Conservation (phyloP, 2,113 vertebrate species). For the Heteronetta atricapilla region DNA sequence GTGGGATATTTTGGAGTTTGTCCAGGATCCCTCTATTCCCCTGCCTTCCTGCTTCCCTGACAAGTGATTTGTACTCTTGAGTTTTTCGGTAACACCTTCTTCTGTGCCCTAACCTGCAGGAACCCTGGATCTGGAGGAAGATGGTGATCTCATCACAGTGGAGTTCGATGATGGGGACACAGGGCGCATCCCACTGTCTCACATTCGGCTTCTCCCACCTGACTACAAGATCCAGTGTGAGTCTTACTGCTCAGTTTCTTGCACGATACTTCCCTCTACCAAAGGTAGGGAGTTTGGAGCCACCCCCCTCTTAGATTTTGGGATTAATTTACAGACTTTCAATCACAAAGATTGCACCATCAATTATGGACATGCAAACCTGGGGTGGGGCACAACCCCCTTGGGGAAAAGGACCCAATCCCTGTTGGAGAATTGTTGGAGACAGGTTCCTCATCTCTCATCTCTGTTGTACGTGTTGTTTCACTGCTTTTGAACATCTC, state of each 20-base stretch:
- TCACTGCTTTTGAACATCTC: not conserved
- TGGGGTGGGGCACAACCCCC: not conserved
- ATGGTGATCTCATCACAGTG: slow-evolving; percentile 93
- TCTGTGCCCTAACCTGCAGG: slow-evolving; percentile 72
- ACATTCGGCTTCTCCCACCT: slow-evolving; percentile 94
- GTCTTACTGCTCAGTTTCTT: slow-evolving; percentile 35
- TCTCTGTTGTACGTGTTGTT: not conserved
- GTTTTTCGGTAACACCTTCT: not conserved
- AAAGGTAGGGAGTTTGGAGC: not conserved
- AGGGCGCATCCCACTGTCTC: slow-evolving; percentile 93
- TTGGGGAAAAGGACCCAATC: not conserved
- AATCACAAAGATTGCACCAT: not conserved
- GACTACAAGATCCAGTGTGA: slow-evolving; percentile 99
- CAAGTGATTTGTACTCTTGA: not conserved
- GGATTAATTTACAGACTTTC: not conserved
- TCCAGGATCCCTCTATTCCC: not conserved
- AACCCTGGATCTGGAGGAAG: slow-evolving; percentile 88
- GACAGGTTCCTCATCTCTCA: fast-evolving
- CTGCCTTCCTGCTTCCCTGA: not conserved
- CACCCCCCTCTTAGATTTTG: not conserved
- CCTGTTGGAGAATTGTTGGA: not conserved
- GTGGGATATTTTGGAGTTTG: not conserved
- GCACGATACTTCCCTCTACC: not conserved
- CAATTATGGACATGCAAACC: fast-evolving
- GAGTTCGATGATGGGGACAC: slow-evolving; percentile 98